These are phyloP conservation scores for Junonia oenone DNA, from an alignment of 2,888 invertebrate genomes.

Conservation along the genomic window DNA sequence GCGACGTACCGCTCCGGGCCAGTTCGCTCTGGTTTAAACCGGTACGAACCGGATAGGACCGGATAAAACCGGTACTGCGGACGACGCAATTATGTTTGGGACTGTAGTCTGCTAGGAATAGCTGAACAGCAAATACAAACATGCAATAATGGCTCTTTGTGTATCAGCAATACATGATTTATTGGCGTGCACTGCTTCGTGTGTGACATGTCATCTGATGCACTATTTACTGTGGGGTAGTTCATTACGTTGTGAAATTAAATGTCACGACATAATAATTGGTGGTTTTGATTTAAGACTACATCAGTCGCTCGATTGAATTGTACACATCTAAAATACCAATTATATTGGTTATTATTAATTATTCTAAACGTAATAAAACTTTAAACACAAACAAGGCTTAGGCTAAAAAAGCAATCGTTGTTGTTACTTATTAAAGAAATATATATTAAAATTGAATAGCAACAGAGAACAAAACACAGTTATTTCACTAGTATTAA, in stretches of 20 bases:
- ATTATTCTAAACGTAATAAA: neutral
- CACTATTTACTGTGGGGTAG: neutral
- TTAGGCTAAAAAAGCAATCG: too few species aligned
- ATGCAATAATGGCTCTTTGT: constrained; percentile 19
- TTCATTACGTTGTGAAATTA: constrained; percentile 11
- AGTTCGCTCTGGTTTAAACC: constrained; percentile 34
- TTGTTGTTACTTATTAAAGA: too few species aligned
- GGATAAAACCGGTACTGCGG: constrained; percentile 37
- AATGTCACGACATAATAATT: neutral
- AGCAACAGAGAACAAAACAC: too few species aligned
- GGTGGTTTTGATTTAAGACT: neutral
- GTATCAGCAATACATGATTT: constrained; percentile 16
- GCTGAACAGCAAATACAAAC: constrained; percentile 17
- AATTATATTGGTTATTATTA: too few species aligned
- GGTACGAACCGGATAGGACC: constrained; percentile 35
- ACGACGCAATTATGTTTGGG: constrained; percentile 35
- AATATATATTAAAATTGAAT: too few species aligned
- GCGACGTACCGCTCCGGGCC: constrained; percentile 42
- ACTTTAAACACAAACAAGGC: too few species aligned
- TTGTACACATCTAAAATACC: neutral
- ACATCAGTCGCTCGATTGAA: too few species aligned
- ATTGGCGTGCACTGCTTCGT: constrained; percentile 8
- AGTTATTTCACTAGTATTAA: too few species aligned
- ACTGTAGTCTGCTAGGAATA: constrained; percentile 13
- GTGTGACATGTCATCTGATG: constrained; percentile 3